These are phyloP conservation scores for Lasioglossum figueresi DNA, from an alignment of 2,888 invertebrate species.

Conservation along the genomic window DNA sequence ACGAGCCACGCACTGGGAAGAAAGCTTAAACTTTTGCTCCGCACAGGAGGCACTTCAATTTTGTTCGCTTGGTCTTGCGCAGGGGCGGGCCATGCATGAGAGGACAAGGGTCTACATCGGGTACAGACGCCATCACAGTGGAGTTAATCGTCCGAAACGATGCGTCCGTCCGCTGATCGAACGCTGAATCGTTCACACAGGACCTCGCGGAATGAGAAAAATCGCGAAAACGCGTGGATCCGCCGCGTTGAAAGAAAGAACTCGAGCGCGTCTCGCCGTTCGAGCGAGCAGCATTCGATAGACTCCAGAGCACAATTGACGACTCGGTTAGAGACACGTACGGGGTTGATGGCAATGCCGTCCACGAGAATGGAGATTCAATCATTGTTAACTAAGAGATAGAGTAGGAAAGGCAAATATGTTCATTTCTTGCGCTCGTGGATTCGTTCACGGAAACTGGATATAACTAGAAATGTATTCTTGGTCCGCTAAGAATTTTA, in stretches of 20 bases:
- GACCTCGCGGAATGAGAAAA: background rate
- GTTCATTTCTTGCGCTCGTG: background rate
- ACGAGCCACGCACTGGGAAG: background rate
- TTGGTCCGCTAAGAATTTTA: too few relatives aligned
- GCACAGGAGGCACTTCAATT: background rate
- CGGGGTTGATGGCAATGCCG: background rate
- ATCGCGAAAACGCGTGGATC: background rate
- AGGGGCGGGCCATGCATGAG: slow-evolving; percentile 8
- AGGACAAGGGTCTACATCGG: background rate
- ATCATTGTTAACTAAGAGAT: background rate
- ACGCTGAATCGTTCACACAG: background rate
- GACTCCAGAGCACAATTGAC: background rate
- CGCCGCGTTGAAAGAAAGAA: background rate
- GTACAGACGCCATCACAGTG: slow-evolving; percentile 1
- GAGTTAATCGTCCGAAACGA: slow-evolving; percentile 11
- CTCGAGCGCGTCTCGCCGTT: background rate
- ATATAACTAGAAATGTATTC: too few relatives aligned
- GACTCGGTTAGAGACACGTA: background rate
- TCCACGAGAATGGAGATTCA: background rate
- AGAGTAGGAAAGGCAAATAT: background rate
- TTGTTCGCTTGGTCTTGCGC: background rate
- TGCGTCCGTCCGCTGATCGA: slow-evolving; percentile 9
- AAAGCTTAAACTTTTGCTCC: background rate
- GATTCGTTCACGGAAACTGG: background rate
- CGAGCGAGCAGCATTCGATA: background rate